Conservation (phyloP, 2,797 vertebrate genomes). For the Phyllotis vaccarum region DNA sequence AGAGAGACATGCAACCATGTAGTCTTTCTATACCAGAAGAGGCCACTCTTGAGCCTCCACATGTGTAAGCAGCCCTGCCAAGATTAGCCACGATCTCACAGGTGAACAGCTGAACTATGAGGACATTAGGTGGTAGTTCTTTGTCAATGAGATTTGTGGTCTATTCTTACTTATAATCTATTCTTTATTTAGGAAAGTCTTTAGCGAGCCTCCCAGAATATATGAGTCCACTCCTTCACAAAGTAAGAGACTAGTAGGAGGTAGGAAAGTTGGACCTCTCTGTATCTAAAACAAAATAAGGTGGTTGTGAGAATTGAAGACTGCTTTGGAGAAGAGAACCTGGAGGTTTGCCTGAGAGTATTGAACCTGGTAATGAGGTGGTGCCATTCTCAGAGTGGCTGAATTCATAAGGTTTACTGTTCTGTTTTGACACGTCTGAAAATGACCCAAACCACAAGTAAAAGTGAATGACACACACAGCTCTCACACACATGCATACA, state of each 20-base stretch:
- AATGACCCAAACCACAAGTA: neutral
- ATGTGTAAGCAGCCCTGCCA: neutral
- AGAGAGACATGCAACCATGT: neutral
- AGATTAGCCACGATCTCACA: too few relatives aligned
- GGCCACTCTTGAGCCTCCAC: neutral
- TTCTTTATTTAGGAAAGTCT: neutral
- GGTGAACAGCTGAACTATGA: too few relatives aligned
- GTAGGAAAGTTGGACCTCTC: neutral
- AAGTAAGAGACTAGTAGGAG: neutral
- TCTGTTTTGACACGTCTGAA: neutral
- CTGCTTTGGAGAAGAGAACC: neutral
- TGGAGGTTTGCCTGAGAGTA: neutral
- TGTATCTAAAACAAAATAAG: neutral
- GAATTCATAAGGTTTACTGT: neutral
- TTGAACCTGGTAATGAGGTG: rapidly evolving
- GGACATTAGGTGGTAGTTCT: neutral
- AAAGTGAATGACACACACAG: neutral
- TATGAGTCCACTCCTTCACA: neutral
- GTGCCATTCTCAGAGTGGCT: neutral
- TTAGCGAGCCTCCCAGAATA: neutral
- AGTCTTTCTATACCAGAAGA: neutral
- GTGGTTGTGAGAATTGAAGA: neutral
- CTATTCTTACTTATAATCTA: neutral
- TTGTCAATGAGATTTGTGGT: neutral
- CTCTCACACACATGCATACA: neutral